phyloP scores from a whole-genome alignment of 2,888 invertebrate species.

The Heliconius aoede region DNA sequence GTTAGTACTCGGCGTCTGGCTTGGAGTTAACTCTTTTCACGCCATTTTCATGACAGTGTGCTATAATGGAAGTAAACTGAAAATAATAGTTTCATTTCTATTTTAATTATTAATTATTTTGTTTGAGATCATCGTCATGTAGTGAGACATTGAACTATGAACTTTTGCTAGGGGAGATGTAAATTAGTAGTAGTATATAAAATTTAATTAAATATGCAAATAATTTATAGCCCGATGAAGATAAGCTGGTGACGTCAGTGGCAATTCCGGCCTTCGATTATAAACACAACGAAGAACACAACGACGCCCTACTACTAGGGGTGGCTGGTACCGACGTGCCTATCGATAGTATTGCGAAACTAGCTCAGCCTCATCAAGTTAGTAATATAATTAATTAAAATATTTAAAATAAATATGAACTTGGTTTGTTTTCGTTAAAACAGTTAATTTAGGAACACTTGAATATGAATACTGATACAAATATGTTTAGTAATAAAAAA shows the following conservation, averaged over 20 bases:
- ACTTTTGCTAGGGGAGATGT: too few species aligned
- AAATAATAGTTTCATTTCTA: too few species aligned
- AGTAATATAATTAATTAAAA: neutral
- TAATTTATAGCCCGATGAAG: slow-evolving; percentile 72
- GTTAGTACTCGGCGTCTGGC: too few species aligned
- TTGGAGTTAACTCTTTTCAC: too few species aligned
- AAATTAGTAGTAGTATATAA: too few species aligned
- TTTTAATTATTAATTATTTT: too few species aligned
- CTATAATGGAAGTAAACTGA: too few species aligned
- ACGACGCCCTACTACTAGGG: slow-evolving; percentile 92
- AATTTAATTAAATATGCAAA: neutral
- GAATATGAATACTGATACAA: too few species aligned
- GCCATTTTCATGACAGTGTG: too few species aligned
- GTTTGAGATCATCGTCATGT: too few species aligned
- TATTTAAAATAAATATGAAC: neutral
- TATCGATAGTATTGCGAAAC: slow-evolving; percentile 93
- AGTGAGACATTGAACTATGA: too few species aligned
- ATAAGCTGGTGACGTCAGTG: slow-evolving; percentile 93
- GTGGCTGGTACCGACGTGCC: slow-evolving; percentile 98
- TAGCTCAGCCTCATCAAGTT: slow-evolving; percentile 94
- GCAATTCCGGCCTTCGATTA: slow-evolving; percentile 96
- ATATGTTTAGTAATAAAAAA: neutral
- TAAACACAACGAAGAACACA: slow-evolving; percentile 84
- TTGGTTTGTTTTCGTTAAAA: neutral
- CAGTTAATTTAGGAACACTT: neutral